A percentile compares a stretch with the other conserved stretches of the same genome.
Evolutionary conservation across 2,888 invertebrate species (phyloP).

Genomic region (Perdita meconis): DNA sequence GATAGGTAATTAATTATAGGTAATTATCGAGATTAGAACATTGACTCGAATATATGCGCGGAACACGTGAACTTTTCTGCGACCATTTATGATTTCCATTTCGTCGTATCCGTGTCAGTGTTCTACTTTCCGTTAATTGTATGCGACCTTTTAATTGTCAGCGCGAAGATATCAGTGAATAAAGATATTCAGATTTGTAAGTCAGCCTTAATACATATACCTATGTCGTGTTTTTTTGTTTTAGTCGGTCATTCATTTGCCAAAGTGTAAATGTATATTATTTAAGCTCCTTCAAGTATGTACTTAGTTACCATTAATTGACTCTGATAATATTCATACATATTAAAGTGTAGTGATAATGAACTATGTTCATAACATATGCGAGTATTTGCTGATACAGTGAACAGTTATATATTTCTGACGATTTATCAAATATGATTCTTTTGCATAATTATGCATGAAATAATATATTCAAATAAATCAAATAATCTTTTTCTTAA

Average conservation of each 20-base stretch:
- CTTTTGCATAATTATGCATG: too few species aligned
- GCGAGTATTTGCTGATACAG: too few species aligned
- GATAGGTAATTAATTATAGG: slow-evolving; percentile 45
- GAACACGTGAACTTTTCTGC: neutral
- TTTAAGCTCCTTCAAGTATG: too few species aligned
- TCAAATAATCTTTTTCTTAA: too few species aligned
- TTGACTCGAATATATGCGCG: neutral
- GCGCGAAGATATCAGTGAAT: slow-evolving; percentile 63
- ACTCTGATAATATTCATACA: too few species aligned
- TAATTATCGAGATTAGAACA: slow-evolving; percentile 24
- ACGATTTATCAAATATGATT: too few species aligned
- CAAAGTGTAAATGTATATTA: neutral
- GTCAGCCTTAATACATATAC: slow-evolving; percentile 44
- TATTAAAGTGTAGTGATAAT: too few species aligned
- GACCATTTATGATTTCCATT: neutral
- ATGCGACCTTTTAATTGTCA: slow-evolving; percentile 58
- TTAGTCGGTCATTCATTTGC: neutral
- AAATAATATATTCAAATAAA: too few species aligned
- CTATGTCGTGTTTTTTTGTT: slow-evolving; percentile 27
- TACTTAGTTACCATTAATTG: too few species aligned
- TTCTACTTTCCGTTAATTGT: slow-evolving; percentile 77
- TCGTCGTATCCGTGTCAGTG: slow-evolving; percentile 61
- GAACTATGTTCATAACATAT: too few species aligned
- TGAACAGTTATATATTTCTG: too few species aligned
- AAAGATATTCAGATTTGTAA: slow-evolving; percentile 72